Conservation (phyloP, 2,797 vertebrate species). For the Psittacula echo region DNA sequence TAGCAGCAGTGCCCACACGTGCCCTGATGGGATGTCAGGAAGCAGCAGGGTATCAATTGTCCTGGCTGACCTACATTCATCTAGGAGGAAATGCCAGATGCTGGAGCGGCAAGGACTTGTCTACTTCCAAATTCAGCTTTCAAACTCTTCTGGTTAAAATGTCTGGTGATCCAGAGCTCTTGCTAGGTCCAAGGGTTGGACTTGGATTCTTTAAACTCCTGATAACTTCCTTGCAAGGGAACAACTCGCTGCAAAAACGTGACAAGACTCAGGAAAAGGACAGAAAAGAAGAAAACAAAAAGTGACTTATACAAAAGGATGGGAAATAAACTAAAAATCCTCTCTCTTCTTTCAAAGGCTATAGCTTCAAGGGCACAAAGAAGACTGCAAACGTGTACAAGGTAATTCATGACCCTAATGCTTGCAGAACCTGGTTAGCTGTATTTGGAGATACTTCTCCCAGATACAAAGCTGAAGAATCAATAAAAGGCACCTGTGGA, state of each 20-base stretch:
- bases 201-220: background rate
- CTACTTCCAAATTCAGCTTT: background rate
- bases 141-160: background rate
- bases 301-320: background rate
- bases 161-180: background rate
- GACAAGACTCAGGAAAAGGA: conserved; percentile 7
- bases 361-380: background rate
- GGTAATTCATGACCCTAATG: background rate
- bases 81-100: background rate
- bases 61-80: background rate
- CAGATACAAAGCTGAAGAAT: conserved; percentile 52
- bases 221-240: background rate
- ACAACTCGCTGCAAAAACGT: conserved; percentile 1
- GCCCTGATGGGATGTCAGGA: background rate
- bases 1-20: rapidly evolving
- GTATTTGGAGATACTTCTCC: conserved; percentile 59
- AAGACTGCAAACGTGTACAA: background rate
- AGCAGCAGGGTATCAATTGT: background rate
- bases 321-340: background rate
- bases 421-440: conserved; percentile 34
- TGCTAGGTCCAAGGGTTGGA: background rate
- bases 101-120: background rate
- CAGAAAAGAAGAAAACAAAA: conserved; percentile 5
- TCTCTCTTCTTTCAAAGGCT: background rate
- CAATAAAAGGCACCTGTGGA: conserved; percentile 77